A percentile compares a stretch with the other conserved stretches of the same genome.
phyloP scores from a whole-genome alignment of 1,140 invertebrate species.

The Hetaerina americana region DNA sequence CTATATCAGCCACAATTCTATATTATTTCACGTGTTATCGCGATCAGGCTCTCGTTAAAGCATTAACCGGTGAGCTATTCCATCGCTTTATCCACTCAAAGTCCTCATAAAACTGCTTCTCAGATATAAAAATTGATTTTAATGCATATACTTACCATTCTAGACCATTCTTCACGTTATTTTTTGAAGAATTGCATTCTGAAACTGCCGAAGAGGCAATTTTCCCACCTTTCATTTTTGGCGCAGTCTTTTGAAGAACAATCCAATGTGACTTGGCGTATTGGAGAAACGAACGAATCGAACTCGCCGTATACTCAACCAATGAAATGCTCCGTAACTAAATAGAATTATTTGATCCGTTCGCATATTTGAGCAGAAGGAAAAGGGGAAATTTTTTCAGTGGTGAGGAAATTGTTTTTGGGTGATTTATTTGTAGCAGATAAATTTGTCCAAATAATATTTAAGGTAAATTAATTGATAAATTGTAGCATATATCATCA shows the following conservation, averaged over 20 bases:
- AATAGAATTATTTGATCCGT: too few species aligned
- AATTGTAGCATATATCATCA: too few species aligned
- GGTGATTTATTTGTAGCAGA: too few species aligned
- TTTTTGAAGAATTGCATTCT: background rate
- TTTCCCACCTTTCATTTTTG: background rate
- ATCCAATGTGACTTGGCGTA: background rate
- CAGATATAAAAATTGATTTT: too few species aligned
- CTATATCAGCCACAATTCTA: too few species aligned
- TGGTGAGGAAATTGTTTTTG: background rate
- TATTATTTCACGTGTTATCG: too few species aligned
- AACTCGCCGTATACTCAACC: background rate
- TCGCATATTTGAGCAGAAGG: background rate
- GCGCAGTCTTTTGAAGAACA: background rate
- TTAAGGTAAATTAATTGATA: too few species aligned
- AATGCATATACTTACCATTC: background rate
- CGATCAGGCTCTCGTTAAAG: too few species aligned
- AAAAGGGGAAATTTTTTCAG: background rate
- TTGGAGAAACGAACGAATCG: background rate
- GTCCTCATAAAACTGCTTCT: too few species aligned
- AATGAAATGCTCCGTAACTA: background rate
- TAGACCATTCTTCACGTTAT: background rate
- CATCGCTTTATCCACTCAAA: too few species aligned
- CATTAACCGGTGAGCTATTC: too few species aligned
- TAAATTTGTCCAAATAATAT: too few species aligned
- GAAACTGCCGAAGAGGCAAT: background rate